Conservation (phyloP, 2,113 vertebrate genomes). For the Eulemur macaco region DNA sequence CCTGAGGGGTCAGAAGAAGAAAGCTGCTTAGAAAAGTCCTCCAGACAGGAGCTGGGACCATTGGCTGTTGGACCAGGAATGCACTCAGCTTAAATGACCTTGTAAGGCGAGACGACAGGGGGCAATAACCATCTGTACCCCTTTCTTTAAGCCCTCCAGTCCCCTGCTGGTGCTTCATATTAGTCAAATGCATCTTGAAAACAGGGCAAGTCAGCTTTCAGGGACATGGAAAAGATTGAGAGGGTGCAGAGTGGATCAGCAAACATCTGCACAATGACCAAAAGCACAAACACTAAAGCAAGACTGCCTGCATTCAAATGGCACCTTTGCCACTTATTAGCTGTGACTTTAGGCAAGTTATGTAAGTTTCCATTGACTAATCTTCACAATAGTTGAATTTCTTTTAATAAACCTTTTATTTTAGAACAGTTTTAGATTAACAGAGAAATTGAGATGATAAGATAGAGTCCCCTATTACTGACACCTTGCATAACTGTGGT, state of each 20-base stretch:
- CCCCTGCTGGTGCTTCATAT: fast-evolving
- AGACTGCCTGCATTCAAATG: background rate
- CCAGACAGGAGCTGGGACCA: background rate
- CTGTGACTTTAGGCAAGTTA: background rate
- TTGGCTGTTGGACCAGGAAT: background rate
- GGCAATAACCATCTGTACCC: fast-evolving
- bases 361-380: background rate
- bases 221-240: background rate
- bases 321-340: background rate
- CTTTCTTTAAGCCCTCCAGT: fast-evolving
- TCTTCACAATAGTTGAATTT: background rate
- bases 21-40: background rate
- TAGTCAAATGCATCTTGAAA: background rate
- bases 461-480: background rate
- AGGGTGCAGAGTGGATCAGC: background rate
- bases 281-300: background rate
- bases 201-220: background rate
- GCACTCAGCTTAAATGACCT: no score
- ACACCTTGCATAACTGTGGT: background rate
- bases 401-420: background rate
- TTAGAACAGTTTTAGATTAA: background rate
- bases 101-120: background rate
- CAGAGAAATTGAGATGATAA: background rate
- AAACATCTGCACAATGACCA: background rate
- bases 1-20: background rate